These are phyloP conservation scores for Hoplostethus atlanticus DNA, from an alignment of 2,797 vertebrate species.

Conservation along the genomic window DNA sequence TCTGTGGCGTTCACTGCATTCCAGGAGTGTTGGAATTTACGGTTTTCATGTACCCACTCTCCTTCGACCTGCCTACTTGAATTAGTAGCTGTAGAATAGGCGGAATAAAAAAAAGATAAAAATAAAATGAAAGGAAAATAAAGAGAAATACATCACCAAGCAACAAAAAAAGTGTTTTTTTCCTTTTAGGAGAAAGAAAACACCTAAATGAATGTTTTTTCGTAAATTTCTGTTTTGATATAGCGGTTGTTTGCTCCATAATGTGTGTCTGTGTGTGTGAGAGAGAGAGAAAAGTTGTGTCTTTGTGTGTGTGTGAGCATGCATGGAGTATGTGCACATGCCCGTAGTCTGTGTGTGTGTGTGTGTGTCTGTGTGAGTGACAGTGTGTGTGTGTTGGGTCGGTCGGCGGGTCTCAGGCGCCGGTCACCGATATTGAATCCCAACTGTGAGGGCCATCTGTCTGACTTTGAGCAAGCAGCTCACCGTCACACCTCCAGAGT, in stretches of 20 bases:
- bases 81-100: too few relatives aligned
- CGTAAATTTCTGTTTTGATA: not conserved
- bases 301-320: constrained; percentile 23
- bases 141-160: too few relatives aligned
- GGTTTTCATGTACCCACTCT: too few relatives aligned
- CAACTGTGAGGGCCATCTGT: constrained; percentile 81
- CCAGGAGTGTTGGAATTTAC: too few relatives aligned
- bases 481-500: constrained; percentile 70
- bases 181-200: too few relatives aligned
- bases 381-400: constrained; percentile 2
- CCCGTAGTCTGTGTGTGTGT: constrained; percentile 25
- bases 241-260: not conserved
- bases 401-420: constrained; percentile 37
- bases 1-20: too few relatives aligned
- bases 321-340: constrained; percentile 7
- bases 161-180: too few relatives aligned
- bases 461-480: constrained; percentile 77
- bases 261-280: constrained; percentile 45
- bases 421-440: constrained; percentile 70
- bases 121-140: too few relatives aligned
- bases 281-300: not conserved
- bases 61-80: too few relatives aligned
- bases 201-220: too few relatives aligned
- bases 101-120: too few relatives aligned
- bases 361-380: constrained; percentile 29